Evolutionary conservation across 2,888 invertebrate genomes (phyloP).

Genomic region (Drosophila sordidula): DNA sequence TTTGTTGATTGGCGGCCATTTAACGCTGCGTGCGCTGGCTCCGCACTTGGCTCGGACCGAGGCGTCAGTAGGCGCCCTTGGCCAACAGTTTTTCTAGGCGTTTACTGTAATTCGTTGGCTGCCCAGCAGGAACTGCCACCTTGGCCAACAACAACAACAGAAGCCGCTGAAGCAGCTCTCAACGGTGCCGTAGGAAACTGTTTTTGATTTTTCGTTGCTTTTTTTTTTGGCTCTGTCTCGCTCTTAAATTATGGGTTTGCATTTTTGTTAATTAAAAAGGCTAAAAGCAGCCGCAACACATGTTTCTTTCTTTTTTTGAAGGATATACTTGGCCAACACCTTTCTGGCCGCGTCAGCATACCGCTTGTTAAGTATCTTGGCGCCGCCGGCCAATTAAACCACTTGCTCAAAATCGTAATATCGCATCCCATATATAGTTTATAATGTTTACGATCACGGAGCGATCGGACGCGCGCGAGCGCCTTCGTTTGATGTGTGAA

Average conservation of each 20-base stretch:
- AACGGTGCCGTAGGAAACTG: slow-evolving; percentile 36
- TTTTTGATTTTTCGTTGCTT: slow-evolving; percentile 6
- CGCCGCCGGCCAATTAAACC: slow-evolving; percentile 71
- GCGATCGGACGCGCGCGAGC: neutral
- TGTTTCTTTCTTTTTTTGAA: slow-evolving; percentile 20
- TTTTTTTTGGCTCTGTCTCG: slow-evolving; percentile 7
- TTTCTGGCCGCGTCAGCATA: slow-evolving; percentile 18
- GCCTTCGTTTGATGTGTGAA: slow-evolving; percentile 32
- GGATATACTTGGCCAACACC: slow-evolving; percentile 70
- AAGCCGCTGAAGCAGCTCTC: slow-evolving; percentile 23
- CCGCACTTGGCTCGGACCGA: slow-evolving; percentile 4
- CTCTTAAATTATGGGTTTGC: slow-evolving; percentile 73
- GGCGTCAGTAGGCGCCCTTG: slow-evolving; percentile 56
- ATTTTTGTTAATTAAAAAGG: slow-evolving; percentile 74
- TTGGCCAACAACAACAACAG: slow-evolving; percentile 45
- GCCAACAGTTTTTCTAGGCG: slow-evolving; percentile 71
- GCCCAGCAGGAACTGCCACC: slow-evolving; percentile 78
- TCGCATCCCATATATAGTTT: slow-evolving; percentile 16
- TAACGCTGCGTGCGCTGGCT: slow-evolving; percentile 76
- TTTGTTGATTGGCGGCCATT: slow-evolving; percentile 73
- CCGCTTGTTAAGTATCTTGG: slow-evolving; percentile 47
- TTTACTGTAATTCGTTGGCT: slow-evolving; percentile 71
- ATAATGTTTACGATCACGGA: slow-evolving; percentile 25
- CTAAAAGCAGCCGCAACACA: slow-evolving; percentile 50
- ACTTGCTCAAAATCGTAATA: slow-evolving; percentile 24